Conservation (phyloP, 2,888 invertebrate species). For the Halictus ligatus region DNA sequence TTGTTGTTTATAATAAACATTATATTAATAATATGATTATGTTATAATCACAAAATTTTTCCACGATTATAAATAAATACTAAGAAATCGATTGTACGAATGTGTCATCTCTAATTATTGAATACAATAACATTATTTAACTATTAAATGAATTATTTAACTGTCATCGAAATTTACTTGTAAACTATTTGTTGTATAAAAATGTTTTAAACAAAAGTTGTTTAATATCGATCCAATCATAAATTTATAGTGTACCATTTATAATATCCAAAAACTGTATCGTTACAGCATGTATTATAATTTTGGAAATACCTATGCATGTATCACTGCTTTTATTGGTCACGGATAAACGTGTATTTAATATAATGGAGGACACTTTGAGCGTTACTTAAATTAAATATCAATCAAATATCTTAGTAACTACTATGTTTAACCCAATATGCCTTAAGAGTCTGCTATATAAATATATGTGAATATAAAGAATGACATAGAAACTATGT, state of each 20-base stretch:
- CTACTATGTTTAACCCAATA: not conserved
- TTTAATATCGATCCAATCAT: not conserved
- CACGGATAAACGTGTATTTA: too few relatives aligned
- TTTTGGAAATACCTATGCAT: not conserved
- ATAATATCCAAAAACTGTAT: too few relatives aligned
- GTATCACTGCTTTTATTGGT: too few relatives aligned
- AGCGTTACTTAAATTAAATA: too few relatives aligned
- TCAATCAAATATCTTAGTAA: too few relatives aligned
- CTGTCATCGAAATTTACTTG: not conserved
- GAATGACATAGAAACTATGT: too few relatives aligned
- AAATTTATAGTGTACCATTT: too few relatives aligned
- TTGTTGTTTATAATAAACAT: not conserved
- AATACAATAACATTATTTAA: not conserved
- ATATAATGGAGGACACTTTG: too few relatives aligned
- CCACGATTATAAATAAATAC: not conserved
- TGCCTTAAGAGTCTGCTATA: not conserved
- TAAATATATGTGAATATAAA: too few relatives aligned
- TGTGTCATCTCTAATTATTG: not conserved
- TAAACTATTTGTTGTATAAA: not conserved
- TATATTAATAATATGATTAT: not conserved
- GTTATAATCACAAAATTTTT: not conserved
- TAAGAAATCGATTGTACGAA: conserved; percentile 7
- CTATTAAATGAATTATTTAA: not conserved
- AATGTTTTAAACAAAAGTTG: not conserved
- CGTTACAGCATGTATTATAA: not conserved